Evolutionary conservation across 2,113 vertebrate genomes (phyloP).

Genomic region (Pelecanoides urinatrix): DNA sequence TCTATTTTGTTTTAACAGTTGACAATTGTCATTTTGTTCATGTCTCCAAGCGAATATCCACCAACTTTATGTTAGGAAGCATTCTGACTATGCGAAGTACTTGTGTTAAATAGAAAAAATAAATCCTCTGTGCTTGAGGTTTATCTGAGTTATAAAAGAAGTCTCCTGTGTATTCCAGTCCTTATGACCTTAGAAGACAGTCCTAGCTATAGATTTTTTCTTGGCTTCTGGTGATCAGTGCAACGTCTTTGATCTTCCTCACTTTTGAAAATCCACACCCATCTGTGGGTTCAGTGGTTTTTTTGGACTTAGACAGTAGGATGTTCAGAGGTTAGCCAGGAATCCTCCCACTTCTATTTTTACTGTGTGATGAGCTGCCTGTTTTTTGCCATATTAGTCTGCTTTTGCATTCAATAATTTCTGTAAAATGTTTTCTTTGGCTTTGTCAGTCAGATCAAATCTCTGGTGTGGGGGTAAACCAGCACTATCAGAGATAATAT

Average conservation of each 20-base stretch:
- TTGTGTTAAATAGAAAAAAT: not conserved
- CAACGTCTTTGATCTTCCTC: not conserved
- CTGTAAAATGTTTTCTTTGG: not conserved
- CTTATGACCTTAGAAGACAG: not conserved
- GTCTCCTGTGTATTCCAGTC: not conserved
- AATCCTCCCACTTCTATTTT: not conserved
- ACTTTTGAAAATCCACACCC: not conserved
- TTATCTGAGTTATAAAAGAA: not conserved
- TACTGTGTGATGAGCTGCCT: not conserved
- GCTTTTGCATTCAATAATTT: not conserved
- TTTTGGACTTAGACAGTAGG: not conserved
- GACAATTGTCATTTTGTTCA: not conserved
- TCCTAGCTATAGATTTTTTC: not conserved
- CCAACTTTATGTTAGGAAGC: not conserved
- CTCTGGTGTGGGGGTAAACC: not conserved
- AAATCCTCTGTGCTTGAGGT: not conserved
- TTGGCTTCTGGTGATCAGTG: not conserved
- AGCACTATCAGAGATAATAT: not conserved
- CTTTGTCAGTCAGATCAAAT: slow-evolving; percentile 25
- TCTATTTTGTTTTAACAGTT: not conserved
- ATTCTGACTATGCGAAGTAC: not conserved
- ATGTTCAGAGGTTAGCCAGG: not conserved
- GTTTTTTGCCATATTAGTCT: not conserved
- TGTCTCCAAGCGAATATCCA: not conserved
- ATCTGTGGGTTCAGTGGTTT: not conserved